Conservation (phyloP, 2,888 invertebrate species). For the Fragum sueziense region DNA sequence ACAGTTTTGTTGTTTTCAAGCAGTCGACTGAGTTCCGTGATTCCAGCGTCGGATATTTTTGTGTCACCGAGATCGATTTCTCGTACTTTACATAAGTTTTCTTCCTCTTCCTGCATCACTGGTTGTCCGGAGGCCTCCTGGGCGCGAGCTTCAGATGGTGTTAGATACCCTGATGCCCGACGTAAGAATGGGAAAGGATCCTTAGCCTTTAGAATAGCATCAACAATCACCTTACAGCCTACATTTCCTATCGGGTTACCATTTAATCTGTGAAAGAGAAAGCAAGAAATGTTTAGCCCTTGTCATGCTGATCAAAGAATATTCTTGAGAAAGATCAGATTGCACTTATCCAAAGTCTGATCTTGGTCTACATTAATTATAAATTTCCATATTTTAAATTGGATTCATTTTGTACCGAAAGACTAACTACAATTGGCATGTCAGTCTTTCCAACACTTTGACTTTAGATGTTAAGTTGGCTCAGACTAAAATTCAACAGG, state of each 20-base stretch:
- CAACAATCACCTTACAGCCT: conserved; percentile 67
- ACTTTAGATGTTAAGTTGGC: too few relatives aligned
- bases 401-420: too few relatives aligned
- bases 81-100: conserved; percentile 49
- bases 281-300: not conserved
- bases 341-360: too few relatives aligned
- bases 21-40: conserved; percentile 64
- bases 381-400: too few relatives aligned
- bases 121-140: conserved; percentile 28
- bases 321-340: too few relatives aligned
- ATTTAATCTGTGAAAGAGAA: conserved; percentile 66
- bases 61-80: conserved; percentile 75
- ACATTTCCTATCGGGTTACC: conserved; percentile 74
- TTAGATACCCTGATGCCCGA: conserved; percentile 52
- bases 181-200: conserved; percentile 57
- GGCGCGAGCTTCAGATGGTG: conserved; percentile 44
- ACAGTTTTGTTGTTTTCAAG: conserved; percentile 68
- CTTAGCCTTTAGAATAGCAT: conserved; percentile 60
- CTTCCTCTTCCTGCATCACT: not conserved
- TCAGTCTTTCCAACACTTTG: too few relatives aligned
- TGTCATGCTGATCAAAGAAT: too few relatives aligned
- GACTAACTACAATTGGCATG: too few relatives aligned
- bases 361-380: too few relatives aligned
- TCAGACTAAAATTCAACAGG: too few relatives aligned
- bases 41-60: conserved; percentile 68